Evolutionary conservation across 2,797 vertebrate genomes (phyloP).

Genomic region (Melanogrammus aeglefinus): DNA sequence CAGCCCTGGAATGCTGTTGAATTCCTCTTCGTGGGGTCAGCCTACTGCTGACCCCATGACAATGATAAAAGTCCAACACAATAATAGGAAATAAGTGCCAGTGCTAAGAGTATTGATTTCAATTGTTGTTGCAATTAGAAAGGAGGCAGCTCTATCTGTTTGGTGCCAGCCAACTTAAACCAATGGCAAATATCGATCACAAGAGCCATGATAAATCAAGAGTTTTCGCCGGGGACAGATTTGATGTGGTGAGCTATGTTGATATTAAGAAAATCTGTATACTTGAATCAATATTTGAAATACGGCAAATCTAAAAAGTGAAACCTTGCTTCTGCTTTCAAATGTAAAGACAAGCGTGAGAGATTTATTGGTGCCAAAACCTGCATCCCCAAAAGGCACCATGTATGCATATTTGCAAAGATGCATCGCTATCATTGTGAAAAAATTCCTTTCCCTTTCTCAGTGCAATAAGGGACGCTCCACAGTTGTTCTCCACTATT

Average conservation of each 20-base stretch:
- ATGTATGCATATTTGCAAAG: background rate
- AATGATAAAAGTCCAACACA: conserved; percentile 17
- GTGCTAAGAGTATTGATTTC: background rate
- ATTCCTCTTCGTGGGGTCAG: conserved; percentile 35
- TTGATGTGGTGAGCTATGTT: background rate
- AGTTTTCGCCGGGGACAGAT: background rate
- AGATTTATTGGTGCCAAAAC: background rate
- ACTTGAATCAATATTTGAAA: background rate
- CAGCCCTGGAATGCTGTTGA: conserved; percentile 63
- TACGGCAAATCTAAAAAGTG: background rate
- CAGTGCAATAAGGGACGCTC: background rate
- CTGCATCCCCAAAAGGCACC: background rate
- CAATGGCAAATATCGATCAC: background rate
- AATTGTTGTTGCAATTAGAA: background rate
- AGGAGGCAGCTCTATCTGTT: background rate
- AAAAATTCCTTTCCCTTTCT: background rate
- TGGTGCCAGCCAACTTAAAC: background rate
- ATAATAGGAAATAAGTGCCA: conserved; percentile 1
- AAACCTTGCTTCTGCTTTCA: background rate
- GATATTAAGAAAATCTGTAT: background rate
- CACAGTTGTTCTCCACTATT: background rate
- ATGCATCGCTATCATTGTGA: background rate
- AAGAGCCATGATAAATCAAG: background rate
- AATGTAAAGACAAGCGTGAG: background rate
- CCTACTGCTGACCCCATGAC: conserved; percentile 19